These are phyloP conservation scores for Sylvia atricapilla DNA, from an alignment of 2,113 vertebrate species.

Conservation along the genomic window DNA sequence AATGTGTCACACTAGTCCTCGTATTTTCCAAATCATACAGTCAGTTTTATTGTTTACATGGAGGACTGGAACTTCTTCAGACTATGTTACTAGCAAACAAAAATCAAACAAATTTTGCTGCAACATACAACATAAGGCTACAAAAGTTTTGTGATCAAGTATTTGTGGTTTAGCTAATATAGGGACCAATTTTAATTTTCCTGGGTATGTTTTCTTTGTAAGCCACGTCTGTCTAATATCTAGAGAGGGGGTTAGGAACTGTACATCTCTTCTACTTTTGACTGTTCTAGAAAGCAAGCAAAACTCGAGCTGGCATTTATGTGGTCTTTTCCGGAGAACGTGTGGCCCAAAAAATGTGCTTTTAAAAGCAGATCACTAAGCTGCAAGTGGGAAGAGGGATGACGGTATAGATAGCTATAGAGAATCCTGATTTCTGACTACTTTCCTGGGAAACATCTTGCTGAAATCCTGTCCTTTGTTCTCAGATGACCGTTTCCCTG, in stretches of 20 bases:
- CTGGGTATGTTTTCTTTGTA: not conserved
- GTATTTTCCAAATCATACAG: not conserved
- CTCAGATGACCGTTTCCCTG: conserved; percentile 90
- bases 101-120: not conserved
- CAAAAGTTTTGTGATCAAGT: not conserved
- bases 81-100: not conserved
- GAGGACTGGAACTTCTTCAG: not conserved
- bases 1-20: not conserved
- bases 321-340: not conserved
- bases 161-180: not conserved
- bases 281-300: not conserved
- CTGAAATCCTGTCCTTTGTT: conserved; percentile 33
- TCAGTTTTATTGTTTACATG: not conserved
- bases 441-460: not conserved
- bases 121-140: not conserved
- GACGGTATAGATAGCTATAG: not conserved
- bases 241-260: not conserved
- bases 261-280: not conserved
- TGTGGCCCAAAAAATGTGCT: not conserved
- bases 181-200: not conserved
- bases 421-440: not conserved
- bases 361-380: not conserved
- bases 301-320: not conserved
- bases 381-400: not conserved
- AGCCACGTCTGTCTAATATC: not conserved